Evolutionary conservation across 2,797 vertebrate species (phyloP), one percentile per base, ranked within the genome.

Genomic region (Platyrinchus mystaceus): DNA sequence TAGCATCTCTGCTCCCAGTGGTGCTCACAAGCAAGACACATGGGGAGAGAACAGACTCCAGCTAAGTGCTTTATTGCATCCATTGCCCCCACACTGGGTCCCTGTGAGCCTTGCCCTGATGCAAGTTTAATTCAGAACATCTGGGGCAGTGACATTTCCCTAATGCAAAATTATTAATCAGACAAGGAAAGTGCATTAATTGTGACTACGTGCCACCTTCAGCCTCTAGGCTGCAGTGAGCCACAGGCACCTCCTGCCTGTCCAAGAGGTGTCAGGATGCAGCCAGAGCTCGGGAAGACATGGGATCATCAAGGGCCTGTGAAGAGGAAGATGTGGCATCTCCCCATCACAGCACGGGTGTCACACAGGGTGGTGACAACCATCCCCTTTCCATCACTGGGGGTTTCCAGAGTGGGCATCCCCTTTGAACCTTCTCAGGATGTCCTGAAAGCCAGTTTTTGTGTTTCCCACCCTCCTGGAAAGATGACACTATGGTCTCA

Each of bases 221-320:
- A 70, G 49, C 23, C 56, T 44, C 28, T 12, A 14, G 14, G 20
- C 77, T 75, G 39, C 66, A 52, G 74, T 0, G 5, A 7, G 27
- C 10, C 6, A 2, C 34, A 44, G 37, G 41, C 70, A 87, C 17
- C 37, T 79, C 21, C 71, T 55, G 27, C 37, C n/a, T 69, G 22
- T 32, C 34, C 0, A 0, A 49, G 43, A 60, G 13, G 4, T 39
- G 22, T 16, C 32, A 37, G 56, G 17, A 10, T 12, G 5, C 1
- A 4, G 37, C 8, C 27, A 60, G 49, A 81, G 37, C 10, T 1
- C 3, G 2, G 53, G 62, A 9, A 36, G 19, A 46, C 10, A 28
- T 0, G 3, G 18, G 26, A 84, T 39, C 4, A 59, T 55, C 1
- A 1, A 53, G 14, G 12, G 14, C 10, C 26, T 0, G 0, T 24